These are phyloP conservation scores for Channa striata DNA, from an alignment of 2,797 vertebrate species.

Conservation along the genomic window DNA sequence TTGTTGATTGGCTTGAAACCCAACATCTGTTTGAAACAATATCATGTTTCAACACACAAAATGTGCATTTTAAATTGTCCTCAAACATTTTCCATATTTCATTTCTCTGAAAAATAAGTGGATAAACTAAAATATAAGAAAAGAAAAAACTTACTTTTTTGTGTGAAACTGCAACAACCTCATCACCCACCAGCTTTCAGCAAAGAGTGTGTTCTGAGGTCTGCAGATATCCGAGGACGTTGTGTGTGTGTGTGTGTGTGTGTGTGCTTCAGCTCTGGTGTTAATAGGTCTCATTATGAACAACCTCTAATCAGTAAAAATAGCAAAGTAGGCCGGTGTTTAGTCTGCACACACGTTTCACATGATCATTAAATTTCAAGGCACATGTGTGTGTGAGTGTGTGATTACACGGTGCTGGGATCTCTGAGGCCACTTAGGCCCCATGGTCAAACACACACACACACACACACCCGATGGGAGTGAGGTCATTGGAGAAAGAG, in stretches of 20 bases:
- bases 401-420: conserved; percentile 58
- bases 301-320: conserved; percentile 78
- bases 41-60: too few relatives aligned
- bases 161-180: not conserved
- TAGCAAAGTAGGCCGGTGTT: conserved; percentile 68
- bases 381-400: conserved; percentile 28
- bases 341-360: conserved; percentile 70
- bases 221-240: not conserved
- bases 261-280: conserved; percentile 46
- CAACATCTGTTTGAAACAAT: too few relatives aligned
- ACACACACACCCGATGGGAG: conserved; percentile 33
- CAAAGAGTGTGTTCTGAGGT: conserved; percentile 10
- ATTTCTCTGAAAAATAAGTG: too few relatives aligned
- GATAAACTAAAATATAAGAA: too few relatives aligned
- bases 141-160: conserved; percentile 29
- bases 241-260: conserved; percentile 8
- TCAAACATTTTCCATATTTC: too few relatives aligned
- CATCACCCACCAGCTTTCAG: not conserved
- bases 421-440: conserved; percentile 63
- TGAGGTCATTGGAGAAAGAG: conserved; percentile 72
- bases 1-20: too few relatives aligned
- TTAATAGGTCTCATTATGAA: conserved; percentile 72
- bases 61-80: too few relatives aligned
- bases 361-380: conserved; percentile 72
- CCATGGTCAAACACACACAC: conserved; percentile 37